Evolutionary conservation across 2,888 invertebrate species (phyloP).

Genomic region (Ommatoiulus sabulosus): DNA sequence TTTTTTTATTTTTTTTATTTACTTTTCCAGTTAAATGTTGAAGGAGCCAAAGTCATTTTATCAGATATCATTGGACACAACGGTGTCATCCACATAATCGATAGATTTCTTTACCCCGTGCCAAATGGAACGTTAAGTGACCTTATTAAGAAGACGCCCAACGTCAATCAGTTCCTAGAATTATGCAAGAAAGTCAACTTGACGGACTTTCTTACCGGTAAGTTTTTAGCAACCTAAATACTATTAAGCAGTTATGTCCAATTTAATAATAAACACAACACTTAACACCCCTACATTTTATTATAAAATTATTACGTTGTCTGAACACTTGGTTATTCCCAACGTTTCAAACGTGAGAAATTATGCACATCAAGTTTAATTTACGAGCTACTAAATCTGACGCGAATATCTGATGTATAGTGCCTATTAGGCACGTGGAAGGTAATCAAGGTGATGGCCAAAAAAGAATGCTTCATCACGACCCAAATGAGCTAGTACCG

Average conservation of each 20-base stretch:
- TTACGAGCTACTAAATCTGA: not conserved
- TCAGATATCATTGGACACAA: slow-evolving; percentile 58
- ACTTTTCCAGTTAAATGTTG: slow-evolving; percentile 49
- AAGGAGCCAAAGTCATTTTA: slow-evolving; percentile 56
- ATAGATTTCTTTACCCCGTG: slow-evolving; percentile 56
- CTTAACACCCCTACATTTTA: not conserved
- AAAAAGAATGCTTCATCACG: slow-evolving; percentile 24
- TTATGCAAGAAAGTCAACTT: slow-evolving; percentile 50
- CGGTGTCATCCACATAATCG: slow-evolving; percentile 57
- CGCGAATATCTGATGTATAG: not conserved
- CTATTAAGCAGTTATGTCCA: not conserved
- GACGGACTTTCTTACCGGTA: slow-evolving; percentile 53
- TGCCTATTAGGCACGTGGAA: not conserved
- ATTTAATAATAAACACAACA: not conserved
- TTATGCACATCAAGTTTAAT: not conserved
- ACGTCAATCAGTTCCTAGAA: slow-evolving; percentile 46
- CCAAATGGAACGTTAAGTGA: slow-evolving; percentile 55
- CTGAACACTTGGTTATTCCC: too few species aligned
- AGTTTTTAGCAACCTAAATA: not conserved
- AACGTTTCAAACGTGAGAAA: too few species aligned
- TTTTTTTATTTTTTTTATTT: not conserved
- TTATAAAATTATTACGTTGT: too few species aligned
- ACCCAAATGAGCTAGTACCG: not conserved
- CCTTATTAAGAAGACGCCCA: slow-evolving; percentile 25
- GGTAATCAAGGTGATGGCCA: slow-evolving; percentile 12